Evolutionary conservation across 92 coral and sea anemone species (phyloP), one percentile per base, ranked within the genome.

Genomic region (Phenganax stokvisi): DNA sequence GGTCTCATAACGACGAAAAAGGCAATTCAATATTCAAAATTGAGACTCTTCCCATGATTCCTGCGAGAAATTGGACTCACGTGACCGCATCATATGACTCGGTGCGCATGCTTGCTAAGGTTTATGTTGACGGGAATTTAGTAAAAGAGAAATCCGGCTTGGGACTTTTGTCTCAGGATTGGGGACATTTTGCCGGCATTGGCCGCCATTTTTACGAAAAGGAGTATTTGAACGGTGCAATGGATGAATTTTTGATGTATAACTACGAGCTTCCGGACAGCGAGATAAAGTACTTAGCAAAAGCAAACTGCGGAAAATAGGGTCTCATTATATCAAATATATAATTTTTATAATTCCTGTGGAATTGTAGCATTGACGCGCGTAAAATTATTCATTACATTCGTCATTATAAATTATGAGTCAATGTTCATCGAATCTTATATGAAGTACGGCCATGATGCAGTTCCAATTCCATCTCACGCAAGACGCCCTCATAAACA

Each of bases 141-240:
- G 78, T 87, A 47, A 96, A 96, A 68, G 84, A 83, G 53, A 92
- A 92, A 74, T 92, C 99, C 31, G 99, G 92, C 13, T 83, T 89
- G 71, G 99, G 99, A 12, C 89, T 89, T 31, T 89, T 96, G 64
- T 96, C 99, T 10, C 99, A 96, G 80, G 99, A 96, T 80, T 96
- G 99, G 99, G 99, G 99, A 30, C 99, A 96, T 85, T 96, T 85
- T 72, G 99, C 99, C 71, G 99, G 99, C 10, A 90, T 96, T 64
- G 99, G 99, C 58, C 89, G 90, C 68, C 97, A 89, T 76, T 96
- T 96, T 80, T 96, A 96, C 74, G 87, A 87, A 68, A 84, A 85
- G 56, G 71, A 87, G 58, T 88, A 88, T 64, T 79, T 92, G 54
- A 86, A 87, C 11, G 99, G 99, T 83, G 85, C 88, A 25, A 84